Evolutionary conservation across 2,888 invertebrate species (phyloP).

Genomic region (Agrochola lota): DNA sequence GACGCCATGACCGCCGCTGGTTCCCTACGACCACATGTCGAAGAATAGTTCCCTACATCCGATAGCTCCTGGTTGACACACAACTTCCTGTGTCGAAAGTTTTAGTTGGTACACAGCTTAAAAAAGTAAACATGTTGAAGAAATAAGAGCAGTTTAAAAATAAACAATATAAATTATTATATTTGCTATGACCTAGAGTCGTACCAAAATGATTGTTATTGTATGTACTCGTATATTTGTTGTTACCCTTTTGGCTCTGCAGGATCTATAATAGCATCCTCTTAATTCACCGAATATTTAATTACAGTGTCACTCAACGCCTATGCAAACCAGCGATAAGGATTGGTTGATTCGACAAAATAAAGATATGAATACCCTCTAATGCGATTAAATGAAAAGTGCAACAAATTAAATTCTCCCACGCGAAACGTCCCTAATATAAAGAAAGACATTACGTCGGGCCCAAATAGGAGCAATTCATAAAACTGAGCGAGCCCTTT

Average conservation of each 20-base stretch:
- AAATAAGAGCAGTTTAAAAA: background rate
- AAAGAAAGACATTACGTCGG: conserved; percentile 85
- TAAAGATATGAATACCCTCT: conserved; percentile 80
- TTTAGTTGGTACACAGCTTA: background rate
- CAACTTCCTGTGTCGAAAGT: conserved; percentile 35
- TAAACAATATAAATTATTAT: too few species aligned
- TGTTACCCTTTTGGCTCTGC: conserved; percentile 22
- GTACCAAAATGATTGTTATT: background rate
- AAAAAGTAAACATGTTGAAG: background rate
- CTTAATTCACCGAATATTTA: conserved; percentile 59
- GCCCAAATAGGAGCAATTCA: conserved; percentile 87
- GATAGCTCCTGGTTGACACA: conserved; percentile 29
- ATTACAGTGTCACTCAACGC: conserved; percentile 68
- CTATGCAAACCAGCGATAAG: conserved; percentile 81
- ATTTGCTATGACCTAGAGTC: background rate
- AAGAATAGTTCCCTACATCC: conserved; percentile 30
- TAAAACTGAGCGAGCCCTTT: conserved; percentile 87
- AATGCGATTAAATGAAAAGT: conserved; percentile 85
- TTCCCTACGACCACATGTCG: conserved; percentile 35
- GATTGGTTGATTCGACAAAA: conserved; percentile 69
- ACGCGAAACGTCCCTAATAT: conserved; percentile 84
- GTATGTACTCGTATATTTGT: too few species aligned
- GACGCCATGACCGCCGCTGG: conserved; percentile 64
- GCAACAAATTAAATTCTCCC: conserved; percentile 89
- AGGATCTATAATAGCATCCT: conserved; percentile 32